These are phyloP conservation scores for Oryctes rhinoceros DNA, from an alignment of 1,140 invertebrate genomes.

Conservation along the genomic window DNA sequence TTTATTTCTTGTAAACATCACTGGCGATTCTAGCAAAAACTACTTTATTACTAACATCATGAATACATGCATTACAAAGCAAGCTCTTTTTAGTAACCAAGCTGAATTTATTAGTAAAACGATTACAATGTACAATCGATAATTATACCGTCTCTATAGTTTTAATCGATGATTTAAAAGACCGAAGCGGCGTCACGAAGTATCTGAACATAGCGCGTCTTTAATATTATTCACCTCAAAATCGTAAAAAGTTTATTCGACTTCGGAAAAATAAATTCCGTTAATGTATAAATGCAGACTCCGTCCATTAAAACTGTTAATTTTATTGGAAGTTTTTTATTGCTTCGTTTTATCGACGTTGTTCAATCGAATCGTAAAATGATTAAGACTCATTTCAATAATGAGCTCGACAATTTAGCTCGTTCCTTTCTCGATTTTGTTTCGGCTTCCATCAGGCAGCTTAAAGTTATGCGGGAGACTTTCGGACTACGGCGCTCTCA, in stretches of 20 bases:
- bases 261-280: constrained; percentile 5
- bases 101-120: not conserved
- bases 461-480: too few species aligned
- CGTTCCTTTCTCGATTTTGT: not conserved
- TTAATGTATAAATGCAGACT: constrained; percentile 1
- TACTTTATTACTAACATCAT: not conserved
- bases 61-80: not conserved
- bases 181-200: not conserved
- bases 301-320: constrained; percentile 4
- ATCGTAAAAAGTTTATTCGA: constrained; percentile 10
- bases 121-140: not conserved
- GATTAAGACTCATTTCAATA: constrained; percentile 15
- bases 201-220: not conserved
- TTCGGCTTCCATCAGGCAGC: not conserved
- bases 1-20: not conserved
- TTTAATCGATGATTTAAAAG: not conserved
- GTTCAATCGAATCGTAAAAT: constrained; percentile 11
- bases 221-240: constrained; percentile 4
- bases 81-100: not conserved
- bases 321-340: constrained; percentile 12
- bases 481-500: too few species aligned
- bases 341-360: constrained; percentile 1
- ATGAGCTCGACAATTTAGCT: not conserved
- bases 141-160: not conserved
- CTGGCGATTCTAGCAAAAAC: not conserved